These are phyloP conservation scores for Rhineura floridana DNA, from an alignment of 2,113 vertebrate species.

Conservation along the genomic window DNA sequence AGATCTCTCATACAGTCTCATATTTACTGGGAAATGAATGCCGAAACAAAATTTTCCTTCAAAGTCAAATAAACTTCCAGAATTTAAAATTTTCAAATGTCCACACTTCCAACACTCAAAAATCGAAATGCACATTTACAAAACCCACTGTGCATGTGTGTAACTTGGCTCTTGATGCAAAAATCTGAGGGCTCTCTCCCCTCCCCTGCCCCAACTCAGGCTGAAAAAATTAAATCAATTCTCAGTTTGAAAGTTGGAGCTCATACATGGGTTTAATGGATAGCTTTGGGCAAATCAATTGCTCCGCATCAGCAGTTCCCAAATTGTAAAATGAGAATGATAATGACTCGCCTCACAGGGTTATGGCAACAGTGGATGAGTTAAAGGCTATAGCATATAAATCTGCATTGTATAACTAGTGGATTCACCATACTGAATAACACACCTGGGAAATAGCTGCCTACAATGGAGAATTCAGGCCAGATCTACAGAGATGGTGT, in stretches of 20 bases:
- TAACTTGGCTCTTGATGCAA: background rate
- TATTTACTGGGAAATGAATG: background rate
- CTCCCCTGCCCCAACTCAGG: background rate
- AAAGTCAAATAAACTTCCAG: background rate
- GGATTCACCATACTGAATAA: background rate
- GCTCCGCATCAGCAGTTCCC: conserved; percentile 17
- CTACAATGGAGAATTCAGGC: background rate
- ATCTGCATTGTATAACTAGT: background rate
- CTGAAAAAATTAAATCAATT: conserved; percentile 23
- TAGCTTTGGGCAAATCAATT: conserved; percentile 20
- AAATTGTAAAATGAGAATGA: conserved; percentile 9
- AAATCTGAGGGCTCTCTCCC: background rate
- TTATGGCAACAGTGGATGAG: background rate
- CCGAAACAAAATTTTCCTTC: background rate
- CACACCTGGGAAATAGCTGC: background rate
- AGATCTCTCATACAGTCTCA: background rate
- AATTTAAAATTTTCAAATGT: background rate
- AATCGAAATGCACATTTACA: background rate
- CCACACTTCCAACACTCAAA: background rate
- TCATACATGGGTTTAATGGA: conserved; percentile 14
- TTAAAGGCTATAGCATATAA: conserved; percentile 2
- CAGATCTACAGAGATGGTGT: background rate
- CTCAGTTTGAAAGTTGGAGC: conserved; percentile 13
- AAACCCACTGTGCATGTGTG: background rate
- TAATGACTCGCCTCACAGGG: conserved; percentile 5